Base-by-base conservation (phyloP, 2,888 invertebrate species). In the Meteorus cinctellus region DNA sequence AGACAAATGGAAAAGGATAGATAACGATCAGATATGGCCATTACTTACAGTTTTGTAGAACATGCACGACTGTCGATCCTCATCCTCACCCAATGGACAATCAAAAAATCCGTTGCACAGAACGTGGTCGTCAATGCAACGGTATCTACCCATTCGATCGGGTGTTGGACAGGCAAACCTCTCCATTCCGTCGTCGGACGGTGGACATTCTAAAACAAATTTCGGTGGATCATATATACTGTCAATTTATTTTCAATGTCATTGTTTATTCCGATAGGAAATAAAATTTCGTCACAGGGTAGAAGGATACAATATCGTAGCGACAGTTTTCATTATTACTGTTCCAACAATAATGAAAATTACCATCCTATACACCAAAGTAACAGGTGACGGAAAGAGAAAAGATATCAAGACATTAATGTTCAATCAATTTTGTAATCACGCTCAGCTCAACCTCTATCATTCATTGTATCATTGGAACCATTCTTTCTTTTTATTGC, bases 101-200 rank as follows among this genome's bases (percentile, higher is more conserved):
- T 97, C 97, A 89, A 96, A 94, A 91, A 97, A 97, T 81, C 97
- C 97, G 90, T 97, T 97, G 90, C 97, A 97, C 75, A 97, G 93
- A 83, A 96, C 96, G 90, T 97, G 97, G 91, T 97, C 97, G 90
- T 97, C 97, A 92, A 97, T 97, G 91, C 97, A 97, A 85, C 96
- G 95, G 91, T 97, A 98, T 86, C 97, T 94, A 80, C 97, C 97
- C 91, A 96, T 95, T 83, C 94, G 91, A 91, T 97, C 97, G 29
- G 97, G 96, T 81, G 96, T 95, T 67, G 97, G 97, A 90, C 97
- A 97, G 77, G 97, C 97, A 88, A 97, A 97, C 87, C 97, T 92
- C 90, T 97, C 97, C 96, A 97, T 97, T 82, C 97, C 97, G 90
- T 97, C 97, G 83, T 95, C 95, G 75, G 97, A 96, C 79, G 96